Evolutionary conservation across 2,888 invertebrate species (phyloP), one percentile per base, ranked within the genome.

Genomic region (Cylloceria caligata): DNA sequence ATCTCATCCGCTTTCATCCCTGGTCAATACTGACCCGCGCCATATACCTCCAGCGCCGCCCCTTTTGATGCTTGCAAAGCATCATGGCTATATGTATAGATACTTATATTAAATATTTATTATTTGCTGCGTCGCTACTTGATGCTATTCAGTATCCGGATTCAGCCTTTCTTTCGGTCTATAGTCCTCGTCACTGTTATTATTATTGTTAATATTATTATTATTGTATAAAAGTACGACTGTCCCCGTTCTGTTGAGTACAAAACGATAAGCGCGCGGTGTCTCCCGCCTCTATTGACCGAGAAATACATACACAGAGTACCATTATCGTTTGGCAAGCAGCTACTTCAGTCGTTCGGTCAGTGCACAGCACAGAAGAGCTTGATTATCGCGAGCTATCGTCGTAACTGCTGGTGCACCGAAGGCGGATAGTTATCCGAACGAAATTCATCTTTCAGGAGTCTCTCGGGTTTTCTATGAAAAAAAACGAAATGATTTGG

Each of bases 21-120:
- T 80, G 75, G 80, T 80, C 80, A 80, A 80, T 80, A 80, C 69
- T 71, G 73, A 68, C 57, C 80, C 64, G 16, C 45, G 55, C 79
- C 73, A 79, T 42, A 55, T 34, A 55, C 16, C 64, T 24, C 36
- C 65, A 6, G n/a, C 65, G 16, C 55, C 34, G 55, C 42, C 7
- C 42, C 34, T 34, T 45, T 27, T 45, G 19, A 36, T 47, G 21
- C 42, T 52, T 24, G 47, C 42, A 42, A 62, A 80, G 30, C 39
- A 36, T 19, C 36, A 24, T 13, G 64, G 19, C 11, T 49, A 27
- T 45, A 49, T 49, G 19, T 45, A 49, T 47, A 24, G n/a, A 60
- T 39, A 16, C 24, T 72, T 45, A 21, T 34, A 24, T 79, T 49
- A 65, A 79, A 79, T 73, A 73, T 73, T 73, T 67, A 67, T 72